phyloP scores from a whole-genome alignment of 1,140 invertebrate genomes.

The Nylanderia fulva region DNA sequence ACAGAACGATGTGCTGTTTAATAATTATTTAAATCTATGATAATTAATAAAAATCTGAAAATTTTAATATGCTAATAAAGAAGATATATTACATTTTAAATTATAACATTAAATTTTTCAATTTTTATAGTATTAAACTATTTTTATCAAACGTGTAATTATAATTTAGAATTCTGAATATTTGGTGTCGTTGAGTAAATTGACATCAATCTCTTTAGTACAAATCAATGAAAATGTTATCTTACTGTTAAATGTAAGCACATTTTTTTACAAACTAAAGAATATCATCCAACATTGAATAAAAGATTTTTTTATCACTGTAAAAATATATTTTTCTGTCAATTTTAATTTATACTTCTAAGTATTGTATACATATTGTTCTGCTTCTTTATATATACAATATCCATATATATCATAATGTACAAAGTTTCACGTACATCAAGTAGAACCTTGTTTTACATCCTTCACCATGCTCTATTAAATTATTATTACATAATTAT shows the following conservation, averaged over 20 bases:
- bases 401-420: no score
- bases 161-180: neutral
- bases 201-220: neutral
- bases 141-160: neutral
- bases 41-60: neutral
- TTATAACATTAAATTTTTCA: neutral
- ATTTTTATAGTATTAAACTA: neutral
- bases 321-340: no score
- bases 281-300: no score
- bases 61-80: neutral
- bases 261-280: no score
- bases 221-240: no score
- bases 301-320: no score
- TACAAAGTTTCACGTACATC: neutral
- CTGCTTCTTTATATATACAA: no score
- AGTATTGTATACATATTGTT: no score
- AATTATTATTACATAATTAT: neutral
- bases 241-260: no score
- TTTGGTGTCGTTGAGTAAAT: neutral
- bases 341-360: no score
- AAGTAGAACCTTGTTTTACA: neutral
- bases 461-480: neutral
- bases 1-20: neutral
- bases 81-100: neutral
- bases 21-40: neutral